Percentiles rank a stretch among this genome's conserved stretches.
These are phyloP conservation scores for Mesocentrotus franciscanus DNA, from an alignment of 53 echinoderm and acorn worm species.

Conservation along the genomic window DNA sequence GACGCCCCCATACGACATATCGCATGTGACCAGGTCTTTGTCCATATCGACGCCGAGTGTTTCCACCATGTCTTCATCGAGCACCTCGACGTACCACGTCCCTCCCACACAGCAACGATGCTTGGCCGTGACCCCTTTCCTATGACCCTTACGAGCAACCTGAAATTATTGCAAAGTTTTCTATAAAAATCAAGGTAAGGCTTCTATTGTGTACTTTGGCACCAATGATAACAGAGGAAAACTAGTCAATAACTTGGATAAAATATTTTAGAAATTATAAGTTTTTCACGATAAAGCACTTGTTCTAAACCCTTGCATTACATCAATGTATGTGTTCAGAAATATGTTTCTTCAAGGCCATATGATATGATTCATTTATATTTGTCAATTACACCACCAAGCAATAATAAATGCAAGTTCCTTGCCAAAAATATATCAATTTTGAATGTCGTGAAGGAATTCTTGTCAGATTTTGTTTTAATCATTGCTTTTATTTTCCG, in stretches of 20 bases:
- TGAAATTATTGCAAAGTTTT: constrained; percentile 19
- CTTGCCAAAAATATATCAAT: too few species aligned
- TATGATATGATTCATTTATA: too few species aligned
- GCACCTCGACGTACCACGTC: constrained; percentile 83
- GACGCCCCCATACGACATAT: constrained; percentile 80
- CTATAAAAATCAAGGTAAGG: not conserved
- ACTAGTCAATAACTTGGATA: too few species aligned
- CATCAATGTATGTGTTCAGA: too few species aligned
- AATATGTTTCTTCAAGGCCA: not conserved
- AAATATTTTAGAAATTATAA: too few species aligned
- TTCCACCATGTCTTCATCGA: constrained; percentile 75
- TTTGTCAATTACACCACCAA: too few species aligned
- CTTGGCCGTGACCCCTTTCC: constrained; percentile 70
- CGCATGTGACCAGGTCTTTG: constrained; percentile 79
- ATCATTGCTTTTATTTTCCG: too few species aligned
- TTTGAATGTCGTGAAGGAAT: too few species aligned
- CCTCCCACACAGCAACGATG: constrained; percentile 84
- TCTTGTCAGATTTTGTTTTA: too few species aligned
- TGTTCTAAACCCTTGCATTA: too few species aligned
- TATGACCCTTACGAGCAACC: constrained; percentile 80
- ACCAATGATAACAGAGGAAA: not conserved
- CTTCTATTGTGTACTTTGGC: not conserved
- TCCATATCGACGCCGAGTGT: constrained; percentile 77
- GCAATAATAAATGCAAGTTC: too few species aligned
- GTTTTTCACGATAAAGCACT: too few species aligned